A percentile compares a stretch with the other conserved stretches of the same genome.
Evolutionary conservation across 1,140 invertebrate species (phyloP).

Genomic region (Aphelinus atriplicis): DNA sequence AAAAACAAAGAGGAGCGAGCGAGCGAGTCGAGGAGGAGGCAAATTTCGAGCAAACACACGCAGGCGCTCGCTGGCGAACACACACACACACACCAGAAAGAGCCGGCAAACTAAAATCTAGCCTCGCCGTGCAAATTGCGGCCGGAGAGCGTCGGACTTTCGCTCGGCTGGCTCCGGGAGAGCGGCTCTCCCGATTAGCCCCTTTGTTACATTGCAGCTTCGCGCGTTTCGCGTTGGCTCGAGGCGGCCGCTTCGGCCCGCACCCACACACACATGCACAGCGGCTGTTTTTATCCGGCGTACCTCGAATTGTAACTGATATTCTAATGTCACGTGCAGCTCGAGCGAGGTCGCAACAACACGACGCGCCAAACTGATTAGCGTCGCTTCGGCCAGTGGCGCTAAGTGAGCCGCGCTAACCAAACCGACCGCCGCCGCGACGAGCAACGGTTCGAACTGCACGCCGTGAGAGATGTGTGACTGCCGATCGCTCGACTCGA

Average conservation of each 20-base stretch:
- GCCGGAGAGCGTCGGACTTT: slow-evolving; percentile 1
- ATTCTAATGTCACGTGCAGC: slow-evolving; percentile 6
- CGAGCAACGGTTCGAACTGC: neutral
- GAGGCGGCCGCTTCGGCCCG: neutral
- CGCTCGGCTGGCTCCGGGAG: neutral
- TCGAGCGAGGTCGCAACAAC: neutral
- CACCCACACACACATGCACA: neutral
- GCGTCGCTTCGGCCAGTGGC: neutral
- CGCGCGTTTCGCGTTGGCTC: neutral
- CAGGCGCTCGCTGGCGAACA: neutral
- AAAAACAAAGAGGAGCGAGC: slow-evolving; percentile 10
- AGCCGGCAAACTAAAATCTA: neutral
- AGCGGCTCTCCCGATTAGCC: neutral
- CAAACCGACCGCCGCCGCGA: neutral
- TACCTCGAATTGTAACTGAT: neutral
- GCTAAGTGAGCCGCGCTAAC: neutral
- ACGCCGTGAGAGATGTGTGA: neutral
- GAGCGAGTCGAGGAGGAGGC: neutral
- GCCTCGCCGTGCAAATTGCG: slow-evolving; percentile 19
- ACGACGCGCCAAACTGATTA: neutral
- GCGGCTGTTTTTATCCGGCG: neutral
- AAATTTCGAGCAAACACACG: slow-evolving; percentile 8
- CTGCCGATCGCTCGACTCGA: neutral
- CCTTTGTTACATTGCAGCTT: slow-evolving; percentile 15
- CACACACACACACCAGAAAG: neutral